Evolutionary conservation across 2,113 vertebrate genomes (phyloP).

Genomic region (Ranitomeya imitator): DNA sequence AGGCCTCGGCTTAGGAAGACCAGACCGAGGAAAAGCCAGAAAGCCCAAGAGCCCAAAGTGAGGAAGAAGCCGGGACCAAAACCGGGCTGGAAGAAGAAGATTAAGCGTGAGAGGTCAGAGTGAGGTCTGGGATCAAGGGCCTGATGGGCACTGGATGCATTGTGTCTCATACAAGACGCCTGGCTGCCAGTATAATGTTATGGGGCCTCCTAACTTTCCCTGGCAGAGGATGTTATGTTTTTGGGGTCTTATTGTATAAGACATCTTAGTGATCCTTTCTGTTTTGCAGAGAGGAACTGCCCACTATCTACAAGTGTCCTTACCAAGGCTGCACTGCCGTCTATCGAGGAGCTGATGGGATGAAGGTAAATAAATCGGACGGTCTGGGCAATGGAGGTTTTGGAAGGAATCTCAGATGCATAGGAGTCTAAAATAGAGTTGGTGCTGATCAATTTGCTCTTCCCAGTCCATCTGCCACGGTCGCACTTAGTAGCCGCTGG

Average conservation of each 20-base stretch:
- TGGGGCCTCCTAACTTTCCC: no score
- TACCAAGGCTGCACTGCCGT: constrained; percentile 94
- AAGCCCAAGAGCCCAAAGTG: constrained; percentile 75
- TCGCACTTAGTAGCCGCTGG: no score
- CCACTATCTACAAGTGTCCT: constrained; percentile 96
- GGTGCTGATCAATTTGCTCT: no score
- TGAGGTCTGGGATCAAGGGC: not conserved
- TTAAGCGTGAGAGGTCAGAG: constrained; percentile 84
- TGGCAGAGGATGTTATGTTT: no score
- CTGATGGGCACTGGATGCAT: no score
- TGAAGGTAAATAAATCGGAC: constrained; percentile 80
- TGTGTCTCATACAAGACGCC: no score
- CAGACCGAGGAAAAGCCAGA: constrained; percentile 69
- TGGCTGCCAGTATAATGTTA: no score
- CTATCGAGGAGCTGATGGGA: constrained; percentile 88
- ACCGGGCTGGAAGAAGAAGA: constrained; percentile 93
- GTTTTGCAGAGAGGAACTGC: constrained; percentile 88
- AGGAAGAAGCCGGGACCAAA: constrained; percentile 94
- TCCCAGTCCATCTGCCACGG: no score
- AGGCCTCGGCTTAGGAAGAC: constrained; percentile 73
- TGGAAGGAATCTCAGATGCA: no score
- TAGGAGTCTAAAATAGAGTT: no score
- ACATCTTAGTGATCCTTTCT: not conserved
- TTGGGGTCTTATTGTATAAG: no score
- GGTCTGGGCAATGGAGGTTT: no score